Evolutionary conservation across 1,140 invertebrate genomes (phyloP), one percentile per base, ranked within the genome.

Genomic region (Papilio dardanus): DNA sequence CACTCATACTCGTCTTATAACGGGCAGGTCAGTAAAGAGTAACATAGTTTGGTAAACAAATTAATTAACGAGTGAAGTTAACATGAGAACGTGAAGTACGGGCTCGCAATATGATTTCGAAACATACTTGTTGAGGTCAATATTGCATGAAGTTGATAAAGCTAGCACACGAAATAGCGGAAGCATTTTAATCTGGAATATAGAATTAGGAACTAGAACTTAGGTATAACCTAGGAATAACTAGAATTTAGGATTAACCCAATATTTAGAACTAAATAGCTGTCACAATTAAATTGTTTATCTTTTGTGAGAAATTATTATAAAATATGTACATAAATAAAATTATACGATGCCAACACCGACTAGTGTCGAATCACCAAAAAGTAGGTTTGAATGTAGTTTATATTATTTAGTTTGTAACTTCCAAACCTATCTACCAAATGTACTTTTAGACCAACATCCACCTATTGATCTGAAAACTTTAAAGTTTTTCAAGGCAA

Each of bases 11-110:
- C 7, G n/a, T n/a, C 1, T 67, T 66, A 21, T 67, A 67, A 67
- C 65, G 8, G 16, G 3, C 65, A 35, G 33, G 24, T 24, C 31
- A 2, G 8, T 14, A 35, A 68, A 68, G 19, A 40, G 66, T 14
- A 68, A 68, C 35, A 42, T 19, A 33, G 66, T 68, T 42, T 40
- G 67, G 33, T 19, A 69, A 69, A 69, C 67, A 69, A 69, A 69
- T 69, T 69, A 69, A 69, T 69, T 69, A 69, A 42, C 67, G 67
- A 69, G 35, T 69, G 19, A 69, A 69, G 35, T 69, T 69, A 67
- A 37, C 67, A 40, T 69, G n/a, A 35, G 19, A 69, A 24, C 67
- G 67, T 69, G 31, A 69, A 69, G 67, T 40, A 69, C 40, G 33
- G 19, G 67, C 21, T 35, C 67, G 67, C 67, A 69, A 28, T 69